These are phyloP conservation scores for Epicampocera succincta DNA, from an alignment of 2,888 invertebrate genomes.

Conservation along the genomic window DNA sequence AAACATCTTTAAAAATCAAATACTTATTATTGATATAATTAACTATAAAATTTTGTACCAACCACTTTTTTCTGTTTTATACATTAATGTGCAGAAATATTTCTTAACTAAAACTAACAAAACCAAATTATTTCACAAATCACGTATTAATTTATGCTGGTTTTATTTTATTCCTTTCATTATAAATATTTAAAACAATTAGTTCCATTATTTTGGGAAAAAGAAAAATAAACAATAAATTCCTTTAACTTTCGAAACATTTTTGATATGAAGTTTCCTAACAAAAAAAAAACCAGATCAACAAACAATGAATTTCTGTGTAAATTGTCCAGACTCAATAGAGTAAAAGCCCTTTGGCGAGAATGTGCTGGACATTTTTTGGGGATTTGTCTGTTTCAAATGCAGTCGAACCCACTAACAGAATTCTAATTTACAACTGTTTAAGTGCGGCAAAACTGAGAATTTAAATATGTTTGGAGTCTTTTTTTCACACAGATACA, in stretches of 20 bases:
- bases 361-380: constrained; percentile 13
- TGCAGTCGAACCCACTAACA: constrained; percentile 9
- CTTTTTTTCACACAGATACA: neutral
- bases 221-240: constrained; percentile 12
- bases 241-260: constrained; percentile 33
- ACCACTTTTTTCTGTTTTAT: no score
- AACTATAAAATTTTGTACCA: no score
- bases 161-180: no score
- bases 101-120: no score
- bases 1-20: no score
- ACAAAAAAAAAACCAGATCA: constrained; percentile 35
- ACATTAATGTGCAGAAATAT: no score
- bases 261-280: constrained; percentile 48
- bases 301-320: constrained; percentile 49
- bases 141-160: no score
- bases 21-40: no score
- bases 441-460: constrained; percentile 50
- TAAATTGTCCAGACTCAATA: constrained; percentile 61
- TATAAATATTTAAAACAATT: no score
- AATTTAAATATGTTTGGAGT: constrained; percentile 51
- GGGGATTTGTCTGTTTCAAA: constrained; percentile 25
- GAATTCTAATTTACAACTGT: constrained; percentile 21
- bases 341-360: constrained; percentile 46
- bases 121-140: no score
- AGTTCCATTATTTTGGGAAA: no score